These are phyloP conservation scores for Conchocele bisecta DNA, from an alignment of 2,888 invertebrate species.

Conservation along the genomic window DNA sequence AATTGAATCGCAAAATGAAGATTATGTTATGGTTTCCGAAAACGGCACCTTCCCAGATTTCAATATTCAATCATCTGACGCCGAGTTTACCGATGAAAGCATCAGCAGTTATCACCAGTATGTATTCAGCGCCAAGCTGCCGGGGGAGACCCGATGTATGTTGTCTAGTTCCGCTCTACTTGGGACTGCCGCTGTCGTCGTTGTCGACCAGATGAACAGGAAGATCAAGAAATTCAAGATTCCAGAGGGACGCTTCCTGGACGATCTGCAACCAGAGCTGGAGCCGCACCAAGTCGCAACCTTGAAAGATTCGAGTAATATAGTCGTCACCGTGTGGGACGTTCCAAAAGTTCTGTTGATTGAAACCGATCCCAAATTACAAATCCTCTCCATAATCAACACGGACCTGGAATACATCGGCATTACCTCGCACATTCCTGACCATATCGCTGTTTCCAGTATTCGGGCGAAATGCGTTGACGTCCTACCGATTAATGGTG, in stretches of 20 bases:
- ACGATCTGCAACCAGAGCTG: slow-evolving; percentile 23
- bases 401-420: slow-evolving; percentile 51
- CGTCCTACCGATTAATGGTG: slow-evolving; percentile 18
- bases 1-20: slow-evolving; percentile 30
- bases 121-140: slow-evolving; percentile 41
- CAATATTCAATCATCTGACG: no score
- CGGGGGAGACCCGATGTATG: slow-evolving; percentile 41
- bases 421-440: slow-evolving; percentile 33
- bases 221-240: slow-evolving; percentile 56
- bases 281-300: slow-evolving; percentile 53
- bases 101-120: slow-evolving; percentile 19
- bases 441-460: slow-evolving; percentile 40
- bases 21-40: slow-evolving; percentile 44
- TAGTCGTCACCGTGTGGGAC: slow-evolving; percentile 53
- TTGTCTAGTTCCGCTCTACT: slow-evolving; percentile 47
- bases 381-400: slow-evolving; percentile 23
- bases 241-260: slow-evolving; percentile 49
- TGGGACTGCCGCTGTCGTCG: slow-evolving; percentile 41
- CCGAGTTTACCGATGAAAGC: slow-evolving; percentile 9
- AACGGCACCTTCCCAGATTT: slow-evolving; percentile 40
- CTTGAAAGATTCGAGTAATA: slow-evolving; percentile 37
- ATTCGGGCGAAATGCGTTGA: slow-evolving; percentile 41
- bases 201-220: slow-evolving; percentile 49
- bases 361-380: slow-evolving; percentile 41
- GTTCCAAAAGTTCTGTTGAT: slow-evolving; percentile 37